Evolutionary conservation across 2,888 invertebrate genomes (phyloP).

Genomic region (Hydriomena furcata): DNA sequence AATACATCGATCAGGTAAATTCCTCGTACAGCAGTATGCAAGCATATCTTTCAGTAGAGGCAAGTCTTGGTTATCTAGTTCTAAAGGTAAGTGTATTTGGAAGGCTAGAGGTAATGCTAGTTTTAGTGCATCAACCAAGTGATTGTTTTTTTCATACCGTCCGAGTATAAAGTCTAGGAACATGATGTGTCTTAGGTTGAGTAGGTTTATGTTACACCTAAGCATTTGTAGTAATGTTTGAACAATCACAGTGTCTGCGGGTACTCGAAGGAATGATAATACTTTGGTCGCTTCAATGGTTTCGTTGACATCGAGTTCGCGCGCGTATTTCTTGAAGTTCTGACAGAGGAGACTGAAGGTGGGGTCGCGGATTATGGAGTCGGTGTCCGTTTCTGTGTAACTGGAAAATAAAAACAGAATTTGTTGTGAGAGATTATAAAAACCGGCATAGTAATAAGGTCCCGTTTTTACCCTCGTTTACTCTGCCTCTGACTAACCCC

Average conservation of each 20-base stretch:
- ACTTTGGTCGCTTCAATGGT: slow-evolving; percentile 84
- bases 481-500: no score
- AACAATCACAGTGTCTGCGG: slow-evolving; percentile 82
- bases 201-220: slow-evolving; percentile 83
- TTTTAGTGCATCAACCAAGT: slow-evolving; percentile 85
- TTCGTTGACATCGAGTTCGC: slow-evolving; percentile 79
- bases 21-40: slow-evolving; percentile 74
- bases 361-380: slow-evolving; percentile 76
- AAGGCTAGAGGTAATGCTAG: slow-evolving; percentile 87
- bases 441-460: no score
- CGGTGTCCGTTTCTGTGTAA: slow-evolving; percentile 49
- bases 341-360: slow-evolving; percentile 84
- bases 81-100: slow-evolving; percentile 83
- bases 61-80: slow-evolving; percentile 82
- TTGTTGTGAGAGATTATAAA: no score
- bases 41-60: slow-evolving; percentile 79
- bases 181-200: slow-evolving; percentile 84
- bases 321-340: slow-evolving; percentile 79
- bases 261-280: slow-evolving; percentile 82
- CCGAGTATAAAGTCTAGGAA: slow-evolving; percentile 84
- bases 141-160: slow-evolving; percentile 72
- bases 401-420: slow-evolving; percentile 32
- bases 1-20: slow-evolving; percentile 76
- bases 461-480: no score
- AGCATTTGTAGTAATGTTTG: slow-evolving; percentile 86